phyloP scores from a whole-genome alignment of 2,113 vertebrate genomes.

The Rhombomys opimus region DNA sequence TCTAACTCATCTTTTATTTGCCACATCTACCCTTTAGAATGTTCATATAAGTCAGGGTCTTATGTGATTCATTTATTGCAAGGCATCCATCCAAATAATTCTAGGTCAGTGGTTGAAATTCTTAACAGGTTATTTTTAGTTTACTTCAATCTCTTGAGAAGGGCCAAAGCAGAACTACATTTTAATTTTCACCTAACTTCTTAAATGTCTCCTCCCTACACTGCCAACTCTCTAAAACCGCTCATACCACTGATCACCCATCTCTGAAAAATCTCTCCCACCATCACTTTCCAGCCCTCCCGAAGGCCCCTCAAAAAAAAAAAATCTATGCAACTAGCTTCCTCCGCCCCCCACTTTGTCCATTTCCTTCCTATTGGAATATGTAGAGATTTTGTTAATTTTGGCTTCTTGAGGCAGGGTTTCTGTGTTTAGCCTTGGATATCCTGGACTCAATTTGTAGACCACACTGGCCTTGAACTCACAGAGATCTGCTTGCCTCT shows the following conservation, averaged over 20 bases:
- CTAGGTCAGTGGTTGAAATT: constrained; percentile 71
- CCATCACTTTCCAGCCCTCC: neutral
- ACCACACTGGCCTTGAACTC: no score
- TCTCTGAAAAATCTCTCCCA: constrained; percentile 48
- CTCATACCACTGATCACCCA: neutral
- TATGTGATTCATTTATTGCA: constrained; percentile 65
- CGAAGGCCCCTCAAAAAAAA: neutral
- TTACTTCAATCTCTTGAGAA: constrained; percentile 67
- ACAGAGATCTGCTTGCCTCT: no score
- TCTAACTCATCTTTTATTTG: constrained; percentile 58
- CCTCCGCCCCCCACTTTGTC: rapidly evolving
- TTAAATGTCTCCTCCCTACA: constrained; percentile 34
- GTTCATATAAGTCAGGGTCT: constrained; percentile 53
- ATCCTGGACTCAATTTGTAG: no score
- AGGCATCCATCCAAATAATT: constrained; percentile 74
- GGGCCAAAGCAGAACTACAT: constrained; percentile 70
- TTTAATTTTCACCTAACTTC: constrained; percentile 63
- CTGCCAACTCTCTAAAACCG: neutral
- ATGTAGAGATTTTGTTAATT: neutral
- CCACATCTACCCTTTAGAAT: constrained; percentile 52
- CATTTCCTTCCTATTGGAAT: constrained; percentile 23
- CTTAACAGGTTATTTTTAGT: constrained; percentile 71
- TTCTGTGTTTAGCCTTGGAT: no score
- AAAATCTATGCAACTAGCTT: neutral
- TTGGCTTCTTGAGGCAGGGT: no score